Conservation (phyloP, 30 jellyfish, hydroid and myxozoan genomes). For the Aurelia sp. region DNA sequence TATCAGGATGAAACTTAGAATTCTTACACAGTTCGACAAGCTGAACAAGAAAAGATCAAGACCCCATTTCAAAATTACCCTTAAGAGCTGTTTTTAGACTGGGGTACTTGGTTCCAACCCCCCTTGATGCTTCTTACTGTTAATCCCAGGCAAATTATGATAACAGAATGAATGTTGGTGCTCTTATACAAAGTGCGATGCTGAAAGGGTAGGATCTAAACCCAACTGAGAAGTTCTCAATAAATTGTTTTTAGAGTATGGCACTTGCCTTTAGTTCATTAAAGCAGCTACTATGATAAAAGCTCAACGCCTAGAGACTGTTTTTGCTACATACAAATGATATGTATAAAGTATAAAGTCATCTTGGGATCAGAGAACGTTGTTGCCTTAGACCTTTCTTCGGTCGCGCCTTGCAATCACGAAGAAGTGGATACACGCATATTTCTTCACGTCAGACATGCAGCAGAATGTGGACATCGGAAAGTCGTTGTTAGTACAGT, state of each 20-base stretch:
- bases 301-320: no score
- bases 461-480: constrained; percentile 39
- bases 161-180: no score
- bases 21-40: no score
- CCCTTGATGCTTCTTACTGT: background rate
- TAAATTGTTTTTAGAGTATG: background rate
- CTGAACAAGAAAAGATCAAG: background rate
- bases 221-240: no score
- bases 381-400: constrained; percentile 20
- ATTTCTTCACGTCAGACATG: constrained; percentile 33
- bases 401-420: constrained; percentile 30
- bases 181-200: no score
- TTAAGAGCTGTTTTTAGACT: background rate
- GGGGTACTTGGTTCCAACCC: no score
- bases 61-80: background rate
- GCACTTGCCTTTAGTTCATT: background rate
- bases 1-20: no score
- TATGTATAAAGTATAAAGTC: no score
- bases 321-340: no score
- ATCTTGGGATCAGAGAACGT: constrained; percentile 11
- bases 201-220: no score
- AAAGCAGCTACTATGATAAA: no score
- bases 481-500: constrained; percentile 17
- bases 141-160: background rate
- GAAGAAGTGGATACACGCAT: constrained; percentile 18